Evolutionary conservation across 64 coral and sea anemone genomes (phyloP).

Genomic region (Dendrophyllia cribrosa): DNA sequence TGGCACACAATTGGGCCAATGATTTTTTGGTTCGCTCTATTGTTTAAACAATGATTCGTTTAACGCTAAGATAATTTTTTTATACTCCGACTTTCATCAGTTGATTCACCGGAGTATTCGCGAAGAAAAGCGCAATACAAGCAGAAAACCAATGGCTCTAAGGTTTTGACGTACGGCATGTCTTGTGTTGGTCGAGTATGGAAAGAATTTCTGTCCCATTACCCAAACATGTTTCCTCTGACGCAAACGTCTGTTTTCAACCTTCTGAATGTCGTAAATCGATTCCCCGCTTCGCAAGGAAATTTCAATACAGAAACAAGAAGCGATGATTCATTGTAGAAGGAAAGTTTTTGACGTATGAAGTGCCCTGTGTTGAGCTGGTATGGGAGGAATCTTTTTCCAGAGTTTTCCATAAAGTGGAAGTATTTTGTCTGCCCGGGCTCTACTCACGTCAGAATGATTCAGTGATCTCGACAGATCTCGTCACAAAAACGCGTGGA

Average conservation of each 20-base stretch:
- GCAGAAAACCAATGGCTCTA: not conserved
- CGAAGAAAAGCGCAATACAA: not conserved
- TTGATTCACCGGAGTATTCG: not conserved
- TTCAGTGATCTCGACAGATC: not conserved
- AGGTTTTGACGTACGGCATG: not conserved
- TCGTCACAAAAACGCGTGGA: not conserved
- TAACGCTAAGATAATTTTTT: too few species aligned
- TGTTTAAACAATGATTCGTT: not conserved
- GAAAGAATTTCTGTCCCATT: not conserved
- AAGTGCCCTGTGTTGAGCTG: conserved; percentile 1
- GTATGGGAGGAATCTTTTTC: conserved; percentile 23
- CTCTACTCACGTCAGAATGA: too few species aligned
- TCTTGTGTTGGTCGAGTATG: not conserved
- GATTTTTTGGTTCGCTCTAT: not conserved
- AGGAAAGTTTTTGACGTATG: conserved; percentile 9
- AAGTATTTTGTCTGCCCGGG: not conserved
- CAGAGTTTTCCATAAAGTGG: not conserved
- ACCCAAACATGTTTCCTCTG: not conserved
- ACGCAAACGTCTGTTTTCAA: not conserved
- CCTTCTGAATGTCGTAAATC: not conserved
- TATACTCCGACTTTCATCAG: not conserved
- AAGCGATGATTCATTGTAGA: not conserved
- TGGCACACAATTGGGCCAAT: not conserved
- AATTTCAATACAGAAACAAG: conserved; percentile 15
- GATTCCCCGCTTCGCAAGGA: not conserved